Conservation (phyloP, 2,113 vertebrate species). For the Sprattus sprattus region DNA sequence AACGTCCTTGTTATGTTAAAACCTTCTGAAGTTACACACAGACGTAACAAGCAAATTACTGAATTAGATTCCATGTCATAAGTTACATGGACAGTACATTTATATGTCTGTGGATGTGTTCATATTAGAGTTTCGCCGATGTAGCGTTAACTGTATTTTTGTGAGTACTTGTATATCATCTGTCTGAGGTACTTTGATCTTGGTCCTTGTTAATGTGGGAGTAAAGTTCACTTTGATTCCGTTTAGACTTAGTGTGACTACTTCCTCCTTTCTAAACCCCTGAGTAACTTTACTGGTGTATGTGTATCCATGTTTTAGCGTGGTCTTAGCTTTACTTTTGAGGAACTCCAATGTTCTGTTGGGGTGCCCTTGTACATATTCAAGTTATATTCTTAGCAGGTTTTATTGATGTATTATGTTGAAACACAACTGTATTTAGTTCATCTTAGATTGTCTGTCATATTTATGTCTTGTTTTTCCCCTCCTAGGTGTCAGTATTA, state of each 20-base stretch:
- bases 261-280: neutral
- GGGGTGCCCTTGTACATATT: neutral
- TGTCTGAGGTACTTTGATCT: neutral
- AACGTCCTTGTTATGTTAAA: no score
- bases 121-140: neutral
- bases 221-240: neutral
- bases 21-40: neutral
- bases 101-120: neutral
- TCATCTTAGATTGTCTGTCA: neutral
- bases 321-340: no score
- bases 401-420: neutral
- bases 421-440: neutral
- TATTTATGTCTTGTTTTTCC: neutral
- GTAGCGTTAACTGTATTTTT: neutral
- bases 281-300: neutral
- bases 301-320: no score
- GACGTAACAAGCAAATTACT: neutral
- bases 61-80: no score
- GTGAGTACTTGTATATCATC: neutral
- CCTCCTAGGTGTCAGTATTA: conserved; percentile 48
- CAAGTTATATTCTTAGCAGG: neutral
- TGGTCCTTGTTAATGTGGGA: neutral
- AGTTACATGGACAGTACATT: neutral
- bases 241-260: neutral
- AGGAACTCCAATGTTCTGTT: neutral